Evolutionary conservation across 2,113 vertebrate species (phyloP), one percentile per base, ranked within the genome.

Genomic region (Helogale parvula): DNA sequence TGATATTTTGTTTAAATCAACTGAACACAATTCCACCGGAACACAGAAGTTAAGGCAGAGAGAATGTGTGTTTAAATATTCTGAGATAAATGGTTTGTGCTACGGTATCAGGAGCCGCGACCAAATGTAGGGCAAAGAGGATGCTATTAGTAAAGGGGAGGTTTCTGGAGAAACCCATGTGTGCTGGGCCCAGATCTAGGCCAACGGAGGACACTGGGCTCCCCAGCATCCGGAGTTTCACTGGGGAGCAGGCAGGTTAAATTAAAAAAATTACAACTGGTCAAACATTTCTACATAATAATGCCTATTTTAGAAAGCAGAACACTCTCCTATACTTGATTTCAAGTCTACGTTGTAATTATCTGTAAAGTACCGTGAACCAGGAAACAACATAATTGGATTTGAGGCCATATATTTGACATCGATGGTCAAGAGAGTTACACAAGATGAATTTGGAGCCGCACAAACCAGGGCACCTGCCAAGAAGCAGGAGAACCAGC

Each of bases 1-100:
- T 17, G 29, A 33, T 23, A 50, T 93, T 94, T 89, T 35, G 77
- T 97, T 93, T 97, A 88, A 93, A 86, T 47, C 85, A 76, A 71
- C 31, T 47, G 52, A 77, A 85, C 25, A 57, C 76, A 69, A 57
- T 80, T 83, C 41, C 35, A 72, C 85, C 0, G 0, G 77, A 94
- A 84, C 65, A 23, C 0, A 17, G 82, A 81, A 11, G 3, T n/a
- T n/a, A 76, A 72, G 74, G 86, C 93, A 91, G 66, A 66, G 71
- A 60, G 38, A 90, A 90, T 19, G n/a, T 19, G 16, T 47, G 47
- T 45, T 66, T 93, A 88, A 94, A 66, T 41, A 97, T 71, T 90
- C 57, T 50, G 74, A 81, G 69, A 77, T 77, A 47, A 93, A 77
- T n/a, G 35, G 35, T 82, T 60, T 91, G 54, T 31, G 47, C 63